These are phyloP conservation scores for Neolamprologus sp. DNA, from an alignment of 2,113 vertebrate species.

Conservation along the genomic window DNA sequence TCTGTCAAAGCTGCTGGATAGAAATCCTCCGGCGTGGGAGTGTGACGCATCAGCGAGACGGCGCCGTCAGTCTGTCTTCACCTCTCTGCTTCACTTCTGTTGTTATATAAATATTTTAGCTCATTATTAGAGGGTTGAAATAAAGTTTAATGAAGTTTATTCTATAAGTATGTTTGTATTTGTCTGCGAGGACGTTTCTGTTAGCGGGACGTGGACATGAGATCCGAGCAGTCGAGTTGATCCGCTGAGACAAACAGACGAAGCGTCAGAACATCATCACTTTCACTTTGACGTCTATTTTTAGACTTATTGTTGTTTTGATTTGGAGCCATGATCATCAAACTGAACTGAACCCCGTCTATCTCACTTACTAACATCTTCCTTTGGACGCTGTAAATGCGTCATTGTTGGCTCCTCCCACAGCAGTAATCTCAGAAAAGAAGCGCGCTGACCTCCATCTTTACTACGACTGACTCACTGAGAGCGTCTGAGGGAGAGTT, in stretches of 20 bases:
- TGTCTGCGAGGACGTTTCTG: background rate
- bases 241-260: background rate
- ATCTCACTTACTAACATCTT: background rate
- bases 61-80: background rate
- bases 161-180: background rate
- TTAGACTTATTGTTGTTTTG: background rate
- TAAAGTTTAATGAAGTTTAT: background rate
- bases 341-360: background rate
- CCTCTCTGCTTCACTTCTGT: background rate
- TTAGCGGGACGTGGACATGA: rapidly evolving
- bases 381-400: background rate
- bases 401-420: background rate
- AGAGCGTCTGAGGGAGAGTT: background rate
- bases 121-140: background rate
- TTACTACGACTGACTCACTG: background rate
- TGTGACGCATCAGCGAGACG: background rate
- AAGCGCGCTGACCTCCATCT: background rate
- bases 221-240: no score
- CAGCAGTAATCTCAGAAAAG: background rate
- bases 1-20: background rate
- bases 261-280: background rate
- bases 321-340: background rate
- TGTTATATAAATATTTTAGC: background rate
- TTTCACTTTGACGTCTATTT: background rate
- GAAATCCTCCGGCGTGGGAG: background rate